Conservation (phyloP, 2,113 vertebrate species). For the Tupaia chinensis region DNA sequence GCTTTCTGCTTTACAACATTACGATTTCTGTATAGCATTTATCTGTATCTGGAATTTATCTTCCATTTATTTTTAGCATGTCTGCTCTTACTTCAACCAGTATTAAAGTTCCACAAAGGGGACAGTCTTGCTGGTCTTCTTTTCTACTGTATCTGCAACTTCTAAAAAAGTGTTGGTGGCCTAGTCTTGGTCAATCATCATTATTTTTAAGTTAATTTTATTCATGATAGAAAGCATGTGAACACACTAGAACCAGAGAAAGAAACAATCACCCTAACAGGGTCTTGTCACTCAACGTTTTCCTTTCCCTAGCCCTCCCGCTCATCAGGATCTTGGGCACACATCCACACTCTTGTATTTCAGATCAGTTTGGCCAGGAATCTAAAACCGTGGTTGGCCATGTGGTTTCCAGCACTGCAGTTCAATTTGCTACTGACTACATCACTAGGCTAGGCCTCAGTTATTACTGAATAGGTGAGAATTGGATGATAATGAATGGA, state of each 20-base stretch:
- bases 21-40: not conserved
- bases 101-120: not conserved
- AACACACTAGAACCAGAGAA: too few relatives aligned
- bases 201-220: too few relatives aligned
- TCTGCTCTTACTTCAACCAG: not conserved
- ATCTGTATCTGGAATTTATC: not conserved
- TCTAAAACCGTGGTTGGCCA: too few relatives aligned
- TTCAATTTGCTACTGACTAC: too few relatives aligned
- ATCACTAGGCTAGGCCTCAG: not conserved
- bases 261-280: too few relatives aligned
- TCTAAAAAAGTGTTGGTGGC: not conserved
- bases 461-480: not conserved
- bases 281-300: too few relatives aligned
- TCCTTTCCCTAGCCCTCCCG: too few relatives aligned
- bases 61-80: not conserved
- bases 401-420: too few relatives aligned
- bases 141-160: not conserved
- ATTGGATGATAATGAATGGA: not conserved
- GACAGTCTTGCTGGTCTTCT: not conserved
- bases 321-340: too few relatives aligned
- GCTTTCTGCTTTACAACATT: rapidly evolving
- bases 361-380: too few relatives aligned
- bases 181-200: not conserved
- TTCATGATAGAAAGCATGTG: too few relatives aligned
- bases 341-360: too few relatives aligned